A percentile compares a stretch with the other conserved stretches of the same genome.
Conservation (phyloP, 1,140 invertebrate species). For the Diuraphis noxia region DNA sequence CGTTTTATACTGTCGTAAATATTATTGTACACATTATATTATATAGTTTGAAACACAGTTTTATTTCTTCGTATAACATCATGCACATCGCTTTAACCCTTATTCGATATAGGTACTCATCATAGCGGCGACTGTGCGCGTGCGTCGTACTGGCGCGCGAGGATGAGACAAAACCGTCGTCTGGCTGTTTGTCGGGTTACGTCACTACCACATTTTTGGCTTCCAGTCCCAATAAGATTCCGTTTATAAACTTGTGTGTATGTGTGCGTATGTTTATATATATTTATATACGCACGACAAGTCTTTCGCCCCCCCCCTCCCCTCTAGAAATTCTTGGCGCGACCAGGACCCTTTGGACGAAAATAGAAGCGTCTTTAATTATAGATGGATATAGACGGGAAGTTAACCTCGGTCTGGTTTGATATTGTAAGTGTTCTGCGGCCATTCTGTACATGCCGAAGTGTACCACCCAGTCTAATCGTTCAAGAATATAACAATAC, state of each 20-base stretch:
- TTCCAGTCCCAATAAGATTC: not conserved
- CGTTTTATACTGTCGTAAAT: not conserved
- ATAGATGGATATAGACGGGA: not conserved
- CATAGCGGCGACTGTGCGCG: not conserved
- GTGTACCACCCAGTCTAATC: not conserved
- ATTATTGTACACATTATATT: not conserved
- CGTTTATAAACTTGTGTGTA: slow-evolving; percentile 9
- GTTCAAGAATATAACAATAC: not conserved
- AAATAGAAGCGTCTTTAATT: slow-evolving; percentile 34
- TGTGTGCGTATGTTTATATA: not conserved
- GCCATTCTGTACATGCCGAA: not conserved
- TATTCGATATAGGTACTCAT: not conserved
- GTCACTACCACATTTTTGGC: slow-evolving; percentile 37
- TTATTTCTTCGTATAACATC: not conserved
- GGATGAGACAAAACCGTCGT: not conserved
- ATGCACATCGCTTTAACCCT: not conserved
- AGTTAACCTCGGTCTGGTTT: not conserved
- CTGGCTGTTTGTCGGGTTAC: slow-evolving; percentile 30
- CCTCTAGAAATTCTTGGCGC: slow-evolving; percentile 23
- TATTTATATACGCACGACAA: not conserved
- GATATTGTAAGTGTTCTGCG: not conserved
- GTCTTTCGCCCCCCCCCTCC: not conserved
- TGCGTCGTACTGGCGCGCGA: not conserved
- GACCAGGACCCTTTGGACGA: not conserved
- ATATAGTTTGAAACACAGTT: not conserved